Evolutionary conservation across 2,888 invertebrate species (phyloP), one percentile per base, ranked within the genome.

Genomic region (Lasioglossum morio): DNA sequence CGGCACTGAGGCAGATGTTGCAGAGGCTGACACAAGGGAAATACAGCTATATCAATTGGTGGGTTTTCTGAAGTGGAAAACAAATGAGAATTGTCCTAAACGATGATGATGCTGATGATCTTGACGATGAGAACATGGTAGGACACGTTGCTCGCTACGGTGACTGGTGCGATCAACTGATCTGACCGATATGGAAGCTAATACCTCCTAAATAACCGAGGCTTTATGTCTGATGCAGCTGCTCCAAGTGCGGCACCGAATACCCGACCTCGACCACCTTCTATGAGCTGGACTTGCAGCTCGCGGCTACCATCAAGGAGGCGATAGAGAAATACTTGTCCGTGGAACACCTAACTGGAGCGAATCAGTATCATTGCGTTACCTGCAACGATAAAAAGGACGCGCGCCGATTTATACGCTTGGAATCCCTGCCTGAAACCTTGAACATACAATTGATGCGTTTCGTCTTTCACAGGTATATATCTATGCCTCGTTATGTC

Each of bases 361-460:
- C 96, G 70, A 96, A 97, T 93, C 96, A 96, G 91, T 97, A 97
- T 92, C 96, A 95, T 92, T 97, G 97, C 92, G 94, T 95, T 16
- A 93, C 94, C 12, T 97, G 97, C 92, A 94, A 95, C 80, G 95
- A 95, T 57, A 96, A 96, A 91, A 96, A 96, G 92, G 96, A 97
- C 93, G 97, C 97, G 0, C 95, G 95, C 0, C 94, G 97, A 70
- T 95, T 95, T 83, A 96, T 96, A 85, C 95, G 96, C 77, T 94
- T 97, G 73, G 94, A 95, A 70, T 93, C 94, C 4, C 95, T 97
- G 43, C 97, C 97, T 8, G 96, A 96, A 16, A 96, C 96, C 4
- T 94, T 97, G 14, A 96, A 97, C 92, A 95, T 97, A 80, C 97
- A 97, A 89, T 94, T 97, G 10, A 95, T 97, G 86, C 94, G 97